Evolutionary conservation across 2,888 invertebrate genomes (phyloP).

Genomic region (Calameuta pallipes): DNA sequence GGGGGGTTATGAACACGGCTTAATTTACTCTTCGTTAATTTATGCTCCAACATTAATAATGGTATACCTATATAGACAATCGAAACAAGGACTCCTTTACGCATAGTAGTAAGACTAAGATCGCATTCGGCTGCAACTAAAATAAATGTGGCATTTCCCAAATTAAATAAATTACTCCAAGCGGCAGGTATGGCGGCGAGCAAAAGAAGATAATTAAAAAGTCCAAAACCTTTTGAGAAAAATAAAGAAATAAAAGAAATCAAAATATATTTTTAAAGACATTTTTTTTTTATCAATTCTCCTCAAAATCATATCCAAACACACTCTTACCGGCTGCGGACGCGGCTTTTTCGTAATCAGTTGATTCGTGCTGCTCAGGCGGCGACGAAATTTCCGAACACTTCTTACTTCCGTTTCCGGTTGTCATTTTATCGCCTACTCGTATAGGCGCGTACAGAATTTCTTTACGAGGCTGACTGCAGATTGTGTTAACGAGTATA

Average conservation of each 20-base stretch:
- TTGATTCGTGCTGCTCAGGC: conserved; percentile 40
- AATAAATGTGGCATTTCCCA: conserved; percentile 79
- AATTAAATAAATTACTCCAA: conserved; percentile 78
- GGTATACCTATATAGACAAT: conserved; percentile 77
- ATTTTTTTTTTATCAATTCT: no score
- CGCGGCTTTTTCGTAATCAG: conserved; percentile 79
- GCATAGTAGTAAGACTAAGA: conserved; percentile 73
- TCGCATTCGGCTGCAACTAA: conserved; percentile 82
- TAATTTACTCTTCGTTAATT: background rate
- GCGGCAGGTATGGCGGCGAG: conserved; percentile 72
- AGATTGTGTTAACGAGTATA: no score
- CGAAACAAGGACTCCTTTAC: conserved; percentile 79
- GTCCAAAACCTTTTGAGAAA: conserved; percentile 69
- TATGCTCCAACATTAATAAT: rapidly evolving
- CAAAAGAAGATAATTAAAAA: conserved; percentile 75
- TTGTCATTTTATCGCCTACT: no score
- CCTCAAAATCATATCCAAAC: no score
- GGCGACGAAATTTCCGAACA: no score
- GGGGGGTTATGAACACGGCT: background rate
- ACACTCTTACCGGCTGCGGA: conserved; percentile 69
- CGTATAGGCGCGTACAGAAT: no score
- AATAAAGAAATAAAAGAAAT: background rate
- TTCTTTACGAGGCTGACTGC: no score
- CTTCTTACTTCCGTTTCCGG: no score
- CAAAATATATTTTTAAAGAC: no score